Base-by-base conservation (phyloP, 2,113 vertebrate species). In the Rhizomys pruinosus region DNA sequence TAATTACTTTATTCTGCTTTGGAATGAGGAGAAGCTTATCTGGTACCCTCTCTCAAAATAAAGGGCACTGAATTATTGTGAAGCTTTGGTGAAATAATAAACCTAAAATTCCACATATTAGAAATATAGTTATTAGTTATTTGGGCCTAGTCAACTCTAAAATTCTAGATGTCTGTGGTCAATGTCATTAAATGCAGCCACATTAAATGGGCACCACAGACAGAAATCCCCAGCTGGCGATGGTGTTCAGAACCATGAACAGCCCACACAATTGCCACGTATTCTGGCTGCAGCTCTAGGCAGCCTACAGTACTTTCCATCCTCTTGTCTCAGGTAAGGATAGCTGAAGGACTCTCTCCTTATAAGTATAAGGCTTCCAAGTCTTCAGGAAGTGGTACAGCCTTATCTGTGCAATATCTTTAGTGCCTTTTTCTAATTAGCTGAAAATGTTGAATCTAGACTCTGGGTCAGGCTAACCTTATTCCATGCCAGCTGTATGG, bases 1-100 rank as follows among this genome's bases (percentile, higher is more conserved):
- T 42, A 91, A 89, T 79, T 86, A 39, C 27, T 87, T 84, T 29
- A 22, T 84, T 72, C n/a, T 91, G 39, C 44, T 47, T 87, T 61
- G 15, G 61, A 89, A 47, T 2, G 10, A 66, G 16, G 37, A 61
- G 42, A 22, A 73, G 44, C 52, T 95, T 72, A 59, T 84, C 87
- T 84, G 66, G 29, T n/a, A 37, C 63, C 86, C 82, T 91, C 78
- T 44, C 73, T 64, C 71, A 87, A 55, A 77, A 82, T 37, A 61
- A 84, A 94, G 42, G 57, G 47, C 76, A 79, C 64, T 74, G 69
- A 90, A 78, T 79, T 52, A 6, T 64, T 34, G 27, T 86, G 87
- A 72, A 20, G 2, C 22, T 39, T 52, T 66, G 73, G 12, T 84
- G 37, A 89, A 87, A 89, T 72, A 84, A 93, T 16, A 82, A 52